phyloP scores from a whole-genome alignment of 2,797 vertebrate genomes.

The Leuciscus waleckii region DNA sequence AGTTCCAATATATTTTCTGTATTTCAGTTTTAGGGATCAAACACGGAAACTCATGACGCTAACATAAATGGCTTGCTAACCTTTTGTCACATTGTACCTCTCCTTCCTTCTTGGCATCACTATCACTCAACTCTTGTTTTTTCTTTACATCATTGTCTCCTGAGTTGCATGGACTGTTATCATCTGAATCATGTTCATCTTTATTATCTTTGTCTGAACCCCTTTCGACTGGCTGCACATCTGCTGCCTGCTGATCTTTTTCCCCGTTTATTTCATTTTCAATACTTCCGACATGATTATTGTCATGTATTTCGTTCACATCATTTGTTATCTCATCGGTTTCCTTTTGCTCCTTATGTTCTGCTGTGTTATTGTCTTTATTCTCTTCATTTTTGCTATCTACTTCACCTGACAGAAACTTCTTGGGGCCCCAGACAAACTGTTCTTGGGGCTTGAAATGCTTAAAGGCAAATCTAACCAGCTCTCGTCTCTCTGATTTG shows the following conservation, averaged over 20 bases:
- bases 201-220: background rate
- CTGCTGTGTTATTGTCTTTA: background rate
- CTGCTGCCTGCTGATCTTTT: background rate
- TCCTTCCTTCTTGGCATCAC: background rate
- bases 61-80: too few species aligned
- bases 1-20: too few species aligned
- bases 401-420: conserved; percentile 62
- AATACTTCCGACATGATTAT: too few species aligned
- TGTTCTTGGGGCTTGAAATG: conserved; percentile 70
- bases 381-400: background rate
- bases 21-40: too few species aligned
- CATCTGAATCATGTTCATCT: background rate
- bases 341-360: background rate
- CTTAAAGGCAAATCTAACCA: conserved; percentile 83
- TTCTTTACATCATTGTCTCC: background rate
- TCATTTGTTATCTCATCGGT: background rate
- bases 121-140: background rate
- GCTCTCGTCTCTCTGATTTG: conserved; percentile 74
- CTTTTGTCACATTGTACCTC: background rate
- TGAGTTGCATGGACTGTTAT: background rate
- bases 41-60: too few species aligned
- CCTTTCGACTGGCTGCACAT: background rate
- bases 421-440: conserved; percentile 90
- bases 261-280: too few species aligned
- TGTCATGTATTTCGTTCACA: background rate